Base-by-base conservation (phyloP, 1,140 invertebrate species). In the Thaumatotibia leucotreta region DNA sequence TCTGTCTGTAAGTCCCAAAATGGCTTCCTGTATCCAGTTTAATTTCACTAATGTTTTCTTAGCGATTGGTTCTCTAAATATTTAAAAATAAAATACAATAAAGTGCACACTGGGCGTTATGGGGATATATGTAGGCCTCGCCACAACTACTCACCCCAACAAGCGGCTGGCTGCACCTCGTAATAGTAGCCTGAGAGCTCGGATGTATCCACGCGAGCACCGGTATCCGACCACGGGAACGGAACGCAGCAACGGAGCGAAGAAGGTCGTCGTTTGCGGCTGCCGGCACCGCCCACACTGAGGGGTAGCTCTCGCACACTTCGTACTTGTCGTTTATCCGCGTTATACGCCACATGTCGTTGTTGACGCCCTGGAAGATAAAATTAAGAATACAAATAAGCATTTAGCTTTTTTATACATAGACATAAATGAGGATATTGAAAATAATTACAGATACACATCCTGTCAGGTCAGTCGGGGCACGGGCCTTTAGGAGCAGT, bases 171-270 rank as follows among this genome's bases (percentile, higher is more conserved):
- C 97, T 97, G 73, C 97, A 99, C 27, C 99, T 94, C 0, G 97
- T 98, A 64, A 99, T 98, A 0, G 97, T 98, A 0, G 98, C 99
- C 86, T 99, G 97, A 39, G 96, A 98, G 79, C 97, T 96, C 0
- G 97, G 97, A 92, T 99, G 98, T 75, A 99, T 97, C 99, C 99
- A 99, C 0, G 97, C 97, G 0, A 99, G 91, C 10, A 99, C 98
- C 0, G 98, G 98, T 39, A 99, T 92, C 69, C 98, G 93, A 4
- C 96, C 95, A 69, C 97, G 93, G 54, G 97, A 98, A 35, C 96
- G 91, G 82, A 99, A 99, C 11, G 93, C 93, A 0, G 97, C 97
- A 0, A 99, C 98, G 4, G 95, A 93, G 61, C 94, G 93, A 6
- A 97, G 84, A 74, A 99, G 96, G 31, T 98, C 97, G 80, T 99